A percentile compares a stretch with the other conserved stretches of the same genome.
Conservation (phyloP, 2,113 vertebrate species). For the Baryphthengus martii region DNA sequence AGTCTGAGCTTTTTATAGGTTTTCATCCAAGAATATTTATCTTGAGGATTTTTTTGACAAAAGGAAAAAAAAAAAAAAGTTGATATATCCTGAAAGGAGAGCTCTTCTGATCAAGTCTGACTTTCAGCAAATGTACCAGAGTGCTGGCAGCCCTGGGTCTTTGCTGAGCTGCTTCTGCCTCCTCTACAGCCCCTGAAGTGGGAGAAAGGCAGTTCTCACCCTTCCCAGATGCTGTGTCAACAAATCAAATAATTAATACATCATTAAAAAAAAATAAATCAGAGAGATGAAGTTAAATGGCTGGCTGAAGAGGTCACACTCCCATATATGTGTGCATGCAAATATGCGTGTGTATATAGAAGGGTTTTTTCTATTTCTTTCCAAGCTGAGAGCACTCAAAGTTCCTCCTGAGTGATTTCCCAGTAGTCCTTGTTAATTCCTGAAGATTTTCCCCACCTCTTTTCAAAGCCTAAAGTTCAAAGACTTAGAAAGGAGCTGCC, state of each 20-base stretch:
- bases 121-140: not conserved
- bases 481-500: conserved; percentile 42
- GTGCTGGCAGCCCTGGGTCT: not conserved
- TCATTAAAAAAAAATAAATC: not conserved
- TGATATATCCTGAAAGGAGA: conserved; percentile 9
- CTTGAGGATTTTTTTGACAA: not conserved
- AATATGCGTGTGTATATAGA: not conserved
- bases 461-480: conserved; percentile 73
- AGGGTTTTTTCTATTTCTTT: not conserved
- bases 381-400: not conserved
- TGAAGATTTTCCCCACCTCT: conserved; percentile 52
- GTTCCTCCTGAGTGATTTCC: conserved; percentile 51
- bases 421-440: conserved; percentile 69
- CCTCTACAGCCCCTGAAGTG: not conserved
- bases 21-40: conserved; percentile 49
- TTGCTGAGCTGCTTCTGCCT: not conserved
- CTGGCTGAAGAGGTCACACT: not conserved
- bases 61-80: not conserved
- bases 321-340: not conserved
- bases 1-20: conserved; percentile 55
- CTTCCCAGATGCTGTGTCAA: fast-evolving
- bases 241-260: not conserved
- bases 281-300: not conserved
- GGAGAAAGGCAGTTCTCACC: not conserved
- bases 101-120: not conserved